Evolutionary conservation across 2,113 vertebrate species (phyloP), one percentile per base, ranked within the genome.

Genomic region (Phalacrocorax carbo): DNA sequence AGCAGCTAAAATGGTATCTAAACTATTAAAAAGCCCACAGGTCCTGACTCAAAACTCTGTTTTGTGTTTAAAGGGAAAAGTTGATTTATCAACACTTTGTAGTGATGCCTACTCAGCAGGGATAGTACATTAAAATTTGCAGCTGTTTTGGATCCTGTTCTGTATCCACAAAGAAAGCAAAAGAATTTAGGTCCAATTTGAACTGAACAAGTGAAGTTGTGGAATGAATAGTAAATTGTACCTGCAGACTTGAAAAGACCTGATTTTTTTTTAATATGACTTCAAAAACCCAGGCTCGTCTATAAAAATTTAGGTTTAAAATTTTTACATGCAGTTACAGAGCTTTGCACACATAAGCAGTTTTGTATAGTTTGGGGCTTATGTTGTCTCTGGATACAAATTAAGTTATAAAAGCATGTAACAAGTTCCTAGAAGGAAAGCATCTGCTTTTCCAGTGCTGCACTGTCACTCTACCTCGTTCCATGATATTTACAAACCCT

Each of bases 51-150:
- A 88, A 91, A 93, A 75, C 8, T 40, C 55, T 71, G 73, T 91
- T 96, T 97, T 58, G 87, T 93, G 90, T 94, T 91, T 84, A 90
- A 97, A 97, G 68, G 83, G 87, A 88, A 89, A 87, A 52, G 82
- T 22, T 97, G 87, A 82, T 55, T 75, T 96, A 93, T 94, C 58
- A 83, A 0, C 0, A 1, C 91, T 97, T 93, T 93, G 84, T 95
- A 95, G 91, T 42, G 61, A 40, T 82, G 82, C 52, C 90, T 75
- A 0, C 88, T 96, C 93, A 93, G 94, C n/a, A 40, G 78, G 57
- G 57, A 85, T 58, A 77, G 48, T 23, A 19, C 79, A 34, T 0
- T 73, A 75, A 91, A 93, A 92, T 36, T 57, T 95, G 80, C 86
- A 72, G 49, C 0, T 2, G 51, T 55, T 87, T 93, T 79, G 85